Base-by-base conservation (phyloP, 2,113 vertebrate genomes). In the Meleagris gallopavo region DNA sequence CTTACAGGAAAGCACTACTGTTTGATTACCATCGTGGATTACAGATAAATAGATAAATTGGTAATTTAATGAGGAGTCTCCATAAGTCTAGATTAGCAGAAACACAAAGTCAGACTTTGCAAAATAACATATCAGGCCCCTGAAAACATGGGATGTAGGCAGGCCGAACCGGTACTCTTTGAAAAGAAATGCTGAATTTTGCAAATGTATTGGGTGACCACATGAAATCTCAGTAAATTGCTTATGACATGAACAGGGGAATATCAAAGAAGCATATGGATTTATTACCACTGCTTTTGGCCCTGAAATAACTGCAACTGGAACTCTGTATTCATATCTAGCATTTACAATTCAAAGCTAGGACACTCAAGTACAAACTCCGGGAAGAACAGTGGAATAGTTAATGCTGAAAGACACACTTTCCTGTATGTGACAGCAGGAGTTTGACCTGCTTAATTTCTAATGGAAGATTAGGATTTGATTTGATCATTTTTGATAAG, bases 401-500 rank as follows among this genome's bases (percentile, higher is more conserved):
- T 75, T 67, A 87, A 60, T 84, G 87, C 22, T 38, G n/a, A 76
- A 87, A 84, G 46, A 65, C 19, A 25, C 8, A 11, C 13, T 57
- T 36, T 61, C 54, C 27, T 3, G 0, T 40, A 70, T 1, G 1
- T 57, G 36, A 27, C 29, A 79, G n/a, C 18, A 73, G 30, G 48
- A 18, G 40, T 77, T 75, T 82, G 92, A 96, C 75, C 14, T 24
- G 24, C 10, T 83, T 60, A 19, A 87, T 74, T 91, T 94, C 85
- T 79, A 89, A 94, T 52, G 36, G 18, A 76, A 85, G 27, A 45
- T 72, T 75, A 89, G n/a, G 30, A 82, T 71, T 62, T 4, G 13
- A 95, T 92, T 82, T 79, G 24, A 87, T 91, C 1, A 73, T 85
- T 73, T 90, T n/a, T 76, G 58, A 88, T 89, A 91, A 61, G 18